Base-by-base conservation (phyloP, 2,888 invertebrate species). In the Drosophila lutescens region DNA sequence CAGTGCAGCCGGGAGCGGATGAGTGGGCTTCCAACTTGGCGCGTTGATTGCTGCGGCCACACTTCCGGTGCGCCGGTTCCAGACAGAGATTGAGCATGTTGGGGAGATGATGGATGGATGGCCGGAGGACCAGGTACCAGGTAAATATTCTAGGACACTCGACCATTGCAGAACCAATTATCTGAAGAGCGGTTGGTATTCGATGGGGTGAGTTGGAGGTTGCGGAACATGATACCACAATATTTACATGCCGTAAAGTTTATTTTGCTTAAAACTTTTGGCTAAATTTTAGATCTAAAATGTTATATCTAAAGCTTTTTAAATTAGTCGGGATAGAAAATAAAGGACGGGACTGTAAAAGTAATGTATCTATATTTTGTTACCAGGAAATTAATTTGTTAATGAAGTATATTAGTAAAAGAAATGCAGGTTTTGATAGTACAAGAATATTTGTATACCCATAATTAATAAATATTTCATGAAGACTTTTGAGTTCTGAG, bases 11-110 rank as follows among this genome's bases (percentile, higher is more conserved):
- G 26, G 32, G 61, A 58, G 30, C 1, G 26, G 23, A 8, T 54
- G 36, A 10, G 41, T 10, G 53, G 53, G 51, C 51, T 62, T 60
- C 36, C 61, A 68, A 55, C 60, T 78, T 41, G 79, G 61, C 66
- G 75, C 69, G 86, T 82, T 83, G 88, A 88, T 86, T 85, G 89
- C 81, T 80, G 79, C 71, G 88, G 80, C 75, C 73, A 76, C 60
- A 74, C 76, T 86, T 80, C 77, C 87, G 85, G 68, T 41, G 71
- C 50, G 32, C 75, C 66, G 41, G 17, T 47, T 32, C 15, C 61
- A 23, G 47, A 59, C 71, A 58, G 62, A 72, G 79, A 70, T 70
- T 76, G 73, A 69, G 54, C 60, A 76, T 46, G 53, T 40, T 30
- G 34, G 56, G 40, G 36, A 49, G 43, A 55, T 66, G 49, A 71